These are phyloP conservation scores for Drosophila rellima DNA, from an alignment of 2,888 invertebrate genomes.

Conservation along the genomic window DNA sequence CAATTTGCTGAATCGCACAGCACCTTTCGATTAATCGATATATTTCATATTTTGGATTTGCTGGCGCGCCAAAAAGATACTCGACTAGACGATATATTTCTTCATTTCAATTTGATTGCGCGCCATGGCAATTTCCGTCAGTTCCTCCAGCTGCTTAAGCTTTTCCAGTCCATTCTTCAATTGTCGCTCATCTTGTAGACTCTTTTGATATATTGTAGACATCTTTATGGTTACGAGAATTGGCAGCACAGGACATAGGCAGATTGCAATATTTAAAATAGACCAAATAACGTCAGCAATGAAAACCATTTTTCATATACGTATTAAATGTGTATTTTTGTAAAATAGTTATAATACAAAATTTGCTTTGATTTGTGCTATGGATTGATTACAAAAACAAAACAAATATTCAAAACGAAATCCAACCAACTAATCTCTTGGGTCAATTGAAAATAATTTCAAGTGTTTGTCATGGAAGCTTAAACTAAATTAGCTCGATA, in stretches of 20 bases:
- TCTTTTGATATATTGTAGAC: neutral
- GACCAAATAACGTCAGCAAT: neutral
- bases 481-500: constrained; percentile 36
- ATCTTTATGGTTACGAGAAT: neutral
- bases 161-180: neutral
- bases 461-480: constrained; percentile 51
- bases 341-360: constrained; percentile 50
- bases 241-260: neutral
- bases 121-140: neutral
- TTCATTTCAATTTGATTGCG: neutral
- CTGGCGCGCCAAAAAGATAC: neutral
- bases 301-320: neutral
- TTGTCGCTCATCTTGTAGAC: neutral
- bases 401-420: constrained; percentile 17
- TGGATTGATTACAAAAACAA: constrained; percentile 25
- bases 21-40: constrained; percentile 17
- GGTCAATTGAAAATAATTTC: constrained; percentile 30
- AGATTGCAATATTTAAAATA: neutral
- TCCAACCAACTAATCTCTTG: constrained; percentile 36
- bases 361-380: constrained; percentile 36
- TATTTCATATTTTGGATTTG: neutral
- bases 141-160: neutral
- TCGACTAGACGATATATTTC: constrained; percentile 19
- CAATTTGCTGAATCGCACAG: neutral
- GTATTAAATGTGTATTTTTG: constrained; percentile 41